phyloP scores from a whole-genome alignment of 2,888 invertebrate species.

The Amitus sp. region DNA sequence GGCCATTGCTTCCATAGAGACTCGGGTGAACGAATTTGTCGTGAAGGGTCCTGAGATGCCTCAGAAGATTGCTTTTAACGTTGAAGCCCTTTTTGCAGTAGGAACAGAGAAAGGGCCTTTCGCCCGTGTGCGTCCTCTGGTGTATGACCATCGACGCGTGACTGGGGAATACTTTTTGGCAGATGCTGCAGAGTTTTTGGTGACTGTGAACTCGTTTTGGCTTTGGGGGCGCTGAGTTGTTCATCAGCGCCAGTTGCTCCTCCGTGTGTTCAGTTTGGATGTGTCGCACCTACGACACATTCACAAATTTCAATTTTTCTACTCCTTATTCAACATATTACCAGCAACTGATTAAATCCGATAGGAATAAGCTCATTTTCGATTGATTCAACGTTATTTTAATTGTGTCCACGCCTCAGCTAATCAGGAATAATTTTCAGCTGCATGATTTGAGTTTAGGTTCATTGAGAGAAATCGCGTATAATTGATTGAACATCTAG shows the following conservation, averaged over 20 bases:
- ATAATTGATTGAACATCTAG: too few species aligned
- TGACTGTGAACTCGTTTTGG: slow-evolving; percentile 63
- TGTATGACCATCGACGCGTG: slow-evolving; percentile 84
- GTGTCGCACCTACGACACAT: slow-evolving; percentile 70
- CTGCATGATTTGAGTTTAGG: too few species aligned
- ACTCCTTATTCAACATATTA: too few species aligned
- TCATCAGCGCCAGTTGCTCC: slow-evolving; percentile 80
- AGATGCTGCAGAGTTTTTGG: slow-evolving; percentile 71
- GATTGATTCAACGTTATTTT: too few species aligned
- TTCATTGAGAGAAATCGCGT: too few species aligned
- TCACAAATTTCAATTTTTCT: background rate
- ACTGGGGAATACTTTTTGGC: slow-evolving; percentile 75
- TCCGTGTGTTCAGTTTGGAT: slow-evolving; percentile 87
- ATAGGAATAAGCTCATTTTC: too few species aligned
- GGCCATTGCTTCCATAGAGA: slow-evolving; percentile 63
- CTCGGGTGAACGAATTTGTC: slow-evolving; percentile 72
- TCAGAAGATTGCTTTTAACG: slow-evolving; percentile 79
- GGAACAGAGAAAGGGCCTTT: slow-evolving; percentile 79
- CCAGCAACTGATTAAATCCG: too few species aligned
- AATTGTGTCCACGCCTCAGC: too few species aligned
- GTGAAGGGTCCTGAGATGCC: slow-evolving; percentile 80
- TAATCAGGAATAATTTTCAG: too few species aligned
- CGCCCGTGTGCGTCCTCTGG: slow-evolving; percentile 80
- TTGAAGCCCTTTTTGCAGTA: slow-evolving; percentile 82
- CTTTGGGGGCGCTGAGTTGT: slow-evolving; percentile 76